Evolutionary conservation across 2,797 vertebrate genomes (phyloP).

Genomic region (Allochrocebus solatus): DNA sequence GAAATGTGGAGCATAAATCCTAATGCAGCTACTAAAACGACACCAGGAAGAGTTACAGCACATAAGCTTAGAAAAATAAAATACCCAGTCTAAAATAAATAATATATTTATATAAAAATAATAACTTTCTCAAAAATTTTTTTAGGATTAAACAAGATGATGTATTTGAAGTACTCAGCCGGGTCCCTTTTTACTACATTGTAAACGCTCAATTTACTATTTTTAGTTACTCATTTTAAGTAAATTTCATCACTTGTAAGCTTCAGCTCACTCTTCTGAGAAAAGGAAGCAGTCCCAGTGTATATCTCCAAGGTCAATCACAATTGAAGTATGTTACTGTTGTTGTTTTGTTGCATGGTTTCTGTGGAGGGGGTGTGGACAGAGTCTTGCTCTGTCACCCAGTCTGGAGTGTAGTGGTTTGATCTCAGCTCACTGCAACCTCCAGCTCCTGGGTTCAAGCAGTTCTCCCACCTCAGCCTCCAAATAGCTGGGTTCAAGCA

Average conservation of each 20-base stretch:
- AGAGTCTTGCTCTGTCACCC: no score
- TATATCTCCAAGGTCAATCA: not conserved
- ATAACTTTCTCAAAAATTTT: not conserved
- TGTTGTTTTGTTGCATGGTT: not conserved
- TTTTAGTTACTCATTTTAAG: not conserved
- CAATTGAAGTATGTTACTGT: not conserved
- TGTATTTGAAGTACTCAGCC: not conserved
- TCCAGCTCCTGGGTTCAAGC: no score
- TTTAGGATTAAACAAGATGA: not conserved
- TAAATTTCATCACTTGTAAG: not conserved
- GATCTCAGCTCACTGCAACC: no score
- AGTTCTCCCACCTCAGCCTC: no score
- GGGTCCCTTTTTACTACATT: not conserved
- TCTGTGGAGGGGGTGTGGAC: no score
- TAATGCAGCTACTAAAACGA: not conserved
- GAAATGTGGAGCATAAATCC: not conserved
- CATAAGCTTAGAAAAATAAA: not conserved
- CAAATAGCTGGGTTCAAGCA: no score
- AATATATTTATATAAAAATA: not conserved
- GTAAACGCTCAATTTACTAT: not conserved
- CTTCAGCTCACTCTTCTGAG: not conserved
- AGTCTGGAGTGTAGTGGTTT: no score
- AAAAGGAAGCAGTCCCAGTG: not conserved
- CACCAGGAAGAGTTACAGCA: not conserved
- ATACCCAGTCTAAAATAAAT: not conserved